A percentile compares a stretch with the other conserved stretches of the same genome.
These are phyloP conservation scores for Zoanthus sansibaricus DNA, from an alignment of 92 coral and sea anemone genomes.

Conservation along the genomic window DNA sequence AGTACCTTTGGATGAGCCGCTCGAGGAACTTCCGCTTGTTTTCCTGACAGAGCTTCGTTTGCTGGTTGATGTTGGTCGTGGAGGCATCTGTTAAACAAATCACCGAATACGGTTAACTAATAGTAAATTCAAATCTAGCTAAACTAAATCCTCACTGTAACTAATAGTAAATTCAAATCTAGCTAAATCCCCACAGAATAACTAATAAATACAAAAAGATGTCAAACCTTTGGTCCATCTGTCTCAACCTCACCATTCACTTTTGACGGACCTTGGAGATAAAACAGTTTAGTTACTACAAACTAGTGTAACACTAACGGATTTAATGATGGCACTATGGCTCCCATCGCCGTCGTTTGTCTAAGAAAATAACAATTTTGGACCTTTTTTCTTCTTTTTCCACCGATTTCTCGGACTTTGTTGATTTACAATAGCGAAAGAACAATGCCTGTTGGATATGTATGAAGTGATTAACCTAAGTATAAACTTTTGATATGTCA, in stretches of 20 bases:
- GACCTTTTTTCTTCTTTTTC: too few species aligned
- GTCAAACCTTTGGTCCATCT: conserved; percentile 78
- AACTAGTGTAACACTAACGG: not conserved
- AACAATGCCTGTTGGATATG: too few species aligned
- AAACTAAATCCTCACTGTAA: not conserved
- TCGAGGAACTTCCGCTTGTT: conserved; percentile 37
- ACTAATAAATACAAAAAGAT: not conserved
- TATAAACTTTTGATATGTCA: too few species aligned
- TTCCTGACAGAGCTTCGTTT: conserved; percentile 75
- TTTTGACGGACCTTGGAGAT: conserved; percentile 72
- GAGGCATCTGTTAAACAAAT: conserved; percentile 59
- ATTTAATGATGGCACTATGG: too few species aligned
- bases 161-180: too few species aligned
- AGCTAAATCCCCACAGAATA: not conserved
- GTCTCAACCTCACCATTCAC: conserved; percentile 83
- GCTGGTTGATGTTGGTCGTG: conserved; percentile 70
- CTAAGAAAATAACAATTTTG: too few species aligned
- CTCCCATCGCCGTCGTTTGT: too few species aligned
- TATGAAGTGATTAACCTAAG: too few species aligned
- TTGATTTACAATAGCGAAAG: too few species aligned
- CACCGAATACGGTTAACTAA: too few species aligned
- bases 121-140: not conserved
- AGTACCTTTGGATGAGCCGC: conserved; percentile 35
- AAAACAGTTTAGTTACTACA: conserved; percentile 16
- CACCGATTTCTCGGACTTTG: too few species aligned